Percentiles rank a stretch among this genome's conserved stretches.
phyloP scores from a whole-genome alignment of 2,888 invertebrate species.

The Morinoia aosen region DNA sequence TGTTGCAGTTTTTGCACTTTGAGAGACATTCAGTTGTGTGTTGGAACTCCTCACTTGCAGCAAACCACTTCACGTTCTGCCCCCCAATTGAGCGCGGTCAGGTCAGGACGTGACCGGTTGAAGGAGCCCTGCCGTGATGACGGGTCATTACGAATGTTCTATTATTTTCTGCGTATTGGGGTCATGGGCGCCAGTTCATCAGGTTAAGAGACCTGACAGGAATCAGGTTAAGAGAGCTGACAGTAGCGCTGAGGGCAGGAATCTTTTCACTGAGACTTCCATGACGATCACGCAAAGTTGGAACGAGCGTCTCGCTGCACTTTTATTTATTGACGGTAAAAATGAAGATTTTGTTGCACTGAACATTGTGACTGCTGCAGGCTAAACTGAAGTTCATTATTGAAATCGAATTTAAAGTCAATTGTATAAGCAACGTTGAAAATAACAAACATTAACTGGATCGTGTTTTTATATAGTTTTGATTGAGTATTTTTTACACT shows the following conservation, averaged over 20 bases:
- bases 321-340: too few relatives aligned
- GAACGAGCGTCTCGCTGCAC: neutral
- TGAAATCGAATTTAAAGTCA: too few relatives aligned
- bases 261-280: neutral
- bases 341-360: neutral
- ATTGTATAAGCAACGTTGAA: too few relatives aligned
- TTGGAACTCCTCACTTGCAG: too few relatives aligned
- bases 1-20: too few relatives aligned
- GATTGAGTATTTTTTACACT: too few relatives aligned
- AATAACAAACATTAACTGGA: too few relatives aligned
- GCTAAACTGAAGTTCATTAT: too few relatives aligned
- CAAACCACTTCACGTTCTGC: too few relatives aligned
- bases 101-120: neutral
- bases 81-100: neutral
- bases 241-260: neutral
- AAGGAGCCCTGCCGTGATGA: neutral
- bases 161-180: constrained; percentile 25
- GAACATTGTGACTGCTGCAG: too few relatives aligned
- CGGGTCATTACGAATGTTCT: neutral
- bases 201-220: constrained; percentile 1
- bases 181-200: neutral
- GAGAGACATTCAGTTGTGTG: too few relatives aligned
- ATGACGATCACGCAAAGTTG: neutral
- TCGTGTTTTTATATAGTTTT: too few relatives aligned
- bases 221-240: constrained; percentile 1